Evolutionary conservation across 2,113 vertebrate species (phyloP), one percentile per base, ranked within the genome.

Genomic region (Percina caprodes): DNA sequence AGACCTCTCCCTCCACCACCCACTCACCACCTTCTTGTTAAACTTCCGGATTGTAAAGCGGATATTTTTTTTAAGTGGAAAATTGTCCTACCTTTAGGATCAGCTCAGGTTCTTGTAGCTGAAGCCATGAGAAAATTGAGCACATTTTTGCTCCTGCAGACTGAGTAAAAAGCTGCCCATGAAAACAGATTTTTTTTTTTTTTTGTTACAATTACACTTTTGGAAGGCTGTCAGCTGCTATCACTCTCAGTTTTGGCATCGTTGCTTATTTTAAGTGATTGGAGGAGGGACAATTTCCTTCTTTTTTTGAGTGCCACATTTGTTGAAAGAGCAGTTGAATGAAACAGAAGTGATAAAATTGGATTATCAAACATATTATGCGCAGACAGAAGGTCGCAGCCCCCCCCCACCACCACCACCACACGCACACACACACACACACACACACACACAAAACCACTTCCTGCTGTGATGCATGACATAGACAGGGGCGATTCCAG

Each of bases 161-260:
- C 83, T 23, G 80, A 86, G 55, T 42, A 87, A 87, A 42, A 89
- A 80, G 78, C 79, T 86, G 69, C 77, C 78, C 81, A 42, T 76
- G 74, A 85, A 79, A 90, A 89, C 69, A 77, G 30, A 49, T 48
- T 81, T 86, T 58, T 79, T 86, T 56, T 80, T 72, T 77, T 84
- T 90, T 77, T n/a, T n/a, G n/a, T n/a, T 75, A 78, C 82, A 78
- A 82, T 86, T 78, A 82, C 81, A 80, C 45, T 82, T 85, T 74
- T 24, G 68, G 82, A 88, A 84, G 77, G 69, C 76, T 88, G 92
- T 89, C 89, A 93, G 51, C 74, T 52, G 58, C 87, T 69, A 80
- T 88, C 78, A 65, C 75, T 71, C 62, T 74, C 61, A 74, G 83
- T 69, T 84, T 84, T 80, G 79, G 76, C 79, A 90, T 74, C 84